A percentile compares a stretch with the other conserved stretches of the same genome.
phyloP scores from a whole-genome alignment of 2,113 vertebrate species.

The Fregetta grallaria region DNA sequence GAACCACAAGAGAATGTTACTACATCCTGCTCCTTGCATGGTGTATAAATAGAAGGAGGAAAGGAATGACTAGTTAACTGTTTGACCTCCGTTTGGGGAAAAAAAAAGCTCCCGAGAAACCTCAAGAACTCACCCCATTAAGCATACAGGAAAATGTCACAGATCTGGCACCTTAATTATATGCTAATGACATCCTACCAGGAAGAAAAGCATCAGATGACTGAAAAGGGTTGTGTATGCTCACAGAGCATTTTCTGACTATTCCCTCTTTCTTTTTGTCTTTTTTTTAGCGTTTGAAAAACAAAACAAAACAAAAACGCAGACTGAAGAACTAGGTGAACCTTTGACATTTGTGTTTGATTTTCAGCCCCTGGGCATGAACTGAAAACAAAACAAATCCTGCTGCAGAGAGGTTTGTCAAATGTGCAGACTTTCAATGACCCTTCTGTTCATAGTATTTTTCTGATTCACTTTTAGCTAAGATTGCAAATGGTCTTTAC shows the following conservation, averaged over 20 bases:
- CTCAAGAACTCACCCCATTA: slow-evolving; percentile 20
- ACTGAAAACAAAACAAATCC: slow-evolving; percentile 43
- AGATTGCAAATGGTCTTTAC: not conserved
- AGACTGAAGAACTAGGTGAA: not conserved
- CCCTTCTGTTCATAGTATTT: not conserved
- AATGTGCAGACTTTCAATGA: not conserved
- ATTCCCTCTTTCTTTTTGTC: not conserved
- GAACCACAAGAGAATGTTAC: slow-evolving; percentile 41
- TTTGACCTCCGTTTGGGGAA: not conserved
- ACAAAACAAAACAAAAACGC: not conserved
- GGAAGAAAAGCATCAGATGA: not conserved
- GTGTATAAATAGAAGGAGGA: not conserved
- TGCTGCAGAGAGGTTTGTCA: not conserved
- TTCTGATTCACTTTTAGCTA: not conserved
- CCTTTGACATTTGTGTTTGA: slow-evolving; percentile 32
- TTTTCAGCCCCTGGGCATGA: not conserved
- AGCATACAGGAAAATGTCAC: not conserved
- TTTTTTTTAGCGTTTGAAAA: not conserved
- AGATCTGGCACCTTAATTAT: slow-evolving; percentile 35
- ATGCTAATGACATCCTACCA: slow-evolving; percentile 24
- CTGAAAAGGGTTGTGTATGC: not conserved
- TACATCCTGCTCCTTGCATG: not conserved
- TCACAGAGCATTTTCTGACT: not conserved
- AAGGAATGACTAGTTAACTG: slow-evolving; percentile 21
- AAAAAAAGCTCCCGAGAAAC: not conserved